Conservation (phyloP, 2,113 vertebrate genomes). For the Monarcha castaneiventris region DNA sequence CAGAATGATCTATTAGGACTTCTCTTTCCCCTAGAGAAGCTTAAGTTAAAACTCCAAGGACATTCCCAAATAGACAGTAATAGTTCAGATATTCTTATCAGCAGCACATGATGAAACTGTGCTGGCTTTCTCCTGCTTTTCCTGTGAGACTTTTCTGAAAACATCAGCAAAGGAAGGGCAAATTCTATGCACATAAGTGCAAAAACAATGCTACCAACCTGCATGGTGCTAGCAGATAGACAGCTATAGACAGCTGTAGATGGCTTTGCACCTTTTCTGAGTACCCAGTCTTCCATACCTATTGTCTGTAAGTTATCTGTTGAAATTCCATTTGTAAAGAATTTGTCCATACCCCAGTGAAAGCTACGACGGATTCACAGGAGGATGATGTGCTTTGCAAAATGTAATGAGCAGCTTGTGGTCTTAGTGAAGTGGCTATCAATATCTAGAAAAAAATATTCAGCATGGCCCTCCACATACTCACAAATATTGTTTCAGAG, state of each 20-base stretch:
- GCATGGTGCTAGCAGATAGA: too few relatives aligned
- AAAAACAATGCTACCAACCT: background rate
- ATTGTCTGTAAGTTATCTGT: background rate
- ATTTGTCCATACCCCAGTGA: background rate
- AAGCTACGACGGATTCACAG: background rate
- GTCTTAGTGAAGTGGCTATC: background rate
- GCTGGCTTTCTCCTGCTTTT: slow-evolving; percentile 17
- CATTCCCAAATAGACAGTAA: slow-evolving; percentile 42
- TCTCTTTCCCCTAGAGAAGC: slow-evolving; percentile 37
- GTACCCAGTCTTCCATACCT: background rate
- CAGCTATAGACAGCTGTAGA: background rate
- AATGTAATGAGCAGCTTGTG: background rate
- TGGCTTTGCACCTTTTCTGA: background rate
- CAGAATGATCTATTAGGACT: slow-evolving; percentile 52
- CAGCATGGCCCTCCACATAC: background rate
- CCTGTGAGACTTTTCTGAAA: background rate
- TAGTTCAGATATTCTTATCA: slow-evolving; percentile 48
- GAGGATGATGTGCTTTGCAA: background rate
- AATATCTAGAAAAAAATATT: background rate
- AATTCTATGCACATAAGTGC: background rate
- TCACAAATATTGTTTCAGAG: background rate
- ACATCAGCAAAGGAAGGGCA: background rate
- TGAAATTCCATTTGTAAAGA: background rate
- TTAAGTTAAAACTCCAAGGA: slow-evolving; percentile 55
- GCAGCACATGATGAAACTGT: slow-evolving; percentile 6